Base-by-base conservation (phyloP, 2,113 vertebrate species). In the Hucho hucho region DNA sequence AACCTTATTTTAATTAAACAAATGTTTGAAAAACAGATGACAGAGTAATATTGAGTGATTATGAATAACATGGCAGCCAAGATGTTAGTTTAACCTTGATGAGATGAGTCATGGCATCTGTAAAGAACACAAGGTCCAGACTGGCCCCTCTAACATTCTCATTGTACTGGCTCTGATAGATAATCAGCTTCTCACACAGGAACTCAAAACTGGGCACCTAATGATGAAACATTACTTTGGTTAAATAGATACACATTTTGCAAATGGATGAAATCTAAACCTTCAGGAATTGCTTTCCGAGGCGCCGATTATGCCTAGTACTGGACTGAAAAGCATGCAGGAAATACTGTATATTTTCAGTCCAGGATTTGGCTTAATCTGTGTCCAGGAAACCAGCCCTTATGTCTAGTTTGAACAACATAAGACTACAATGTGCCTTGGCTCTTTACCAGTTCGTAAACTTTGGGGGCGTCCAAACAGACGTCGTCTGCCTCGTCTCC, bases 41-140 rank as follows among this genome's bases (percentile, higher is more conserved):
- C 4, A 26, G 13, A 70, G 20, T 20, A 32, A 1, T 49, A 24
- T 28, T 76, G 25, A 47, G 22, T 20, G 24, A 18, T 64, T 46
- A 56, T 26, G 22, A 64, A 2, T 59, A 24, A 26, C 13, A 28
- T 22, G 37, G 18, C 53, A 63, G 68, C 6, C 16, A n/a, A 20
- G 49, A 24, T 75, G 59, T 43, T 29, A 70, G 56, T 37, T 63
- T 64, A 13, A 97, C 96, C 96, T 96, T 97, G 70, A 96, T 87
- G 73, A 97, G 91, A 79, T 97, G 95, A 87, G 92, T 87, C 94
- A 97, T 95, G 2, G 95, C 95, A 79, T 97, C 95, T 4, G 75
- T 85, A 69, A 97, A 97, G 85, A 97, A 97, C 43, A 97, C 96
- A 90, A 97, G 71, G 74, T 97, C 96, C 85, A 95, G 88, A 25